phyloP scores from a whole-genome alignment of 1,140 invertebrate species.

The Bombus confusus region DNA sequence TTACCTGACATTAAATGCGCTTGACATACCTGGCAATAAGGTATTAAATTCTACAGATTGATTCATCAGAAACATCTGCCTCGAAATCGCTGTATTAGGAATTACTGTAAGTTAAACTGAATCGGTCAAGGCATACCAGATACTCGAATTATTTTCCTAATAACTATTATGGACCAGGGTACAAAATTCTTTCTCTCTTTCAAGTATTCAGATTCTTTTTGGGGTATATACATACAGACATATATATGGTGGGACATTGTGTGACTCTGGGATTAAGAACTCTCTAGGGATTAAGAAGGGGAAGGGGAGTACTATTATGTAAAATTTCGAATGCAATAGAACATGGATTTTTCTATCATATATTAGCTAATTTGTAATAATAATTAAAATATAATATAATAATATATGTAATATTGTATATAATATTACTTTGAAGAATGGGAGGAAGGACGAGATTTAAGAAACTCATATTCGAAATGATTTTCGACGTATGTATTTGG shows the following conservation, averaged over 20 bases:
- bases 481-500: neutral
- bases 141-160: neutral
- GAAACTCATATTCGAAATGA: neutral
- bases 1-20: neutral
- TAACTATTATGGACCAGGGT: neutral
- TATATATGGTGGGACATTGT: neutral
- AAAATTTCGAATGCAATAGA: neutral
- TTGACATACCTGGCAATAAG: neutral
- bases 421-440: too few relatives aligned
- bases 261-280: too few relatives aligned
- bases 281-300: neutral
- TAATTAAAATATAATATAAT: neutral
- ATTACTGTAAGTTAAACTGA: neutral
- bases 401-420: neutral
- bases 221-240: too few relatives aligned
- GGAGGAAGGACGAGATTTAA: too few relatives aligned
- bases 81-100: neutral
- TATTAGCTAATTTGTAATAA: neutral
- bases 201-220: neutral
- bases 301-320: too few relatives aligned
- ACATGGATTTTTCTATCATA: neutral
- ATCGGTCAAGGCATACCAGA: neutral
- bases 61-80: neutral
- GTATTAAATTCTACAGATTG: neutral
- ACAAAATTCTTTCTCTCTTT: neutral